Percentiles rank a stretch among this genome's conserved stretches.
Evolutionary conservation across 2,888 invertebrate species (phyloP).

Genomic region (Hofmannophila pseudospretella): DNA sequence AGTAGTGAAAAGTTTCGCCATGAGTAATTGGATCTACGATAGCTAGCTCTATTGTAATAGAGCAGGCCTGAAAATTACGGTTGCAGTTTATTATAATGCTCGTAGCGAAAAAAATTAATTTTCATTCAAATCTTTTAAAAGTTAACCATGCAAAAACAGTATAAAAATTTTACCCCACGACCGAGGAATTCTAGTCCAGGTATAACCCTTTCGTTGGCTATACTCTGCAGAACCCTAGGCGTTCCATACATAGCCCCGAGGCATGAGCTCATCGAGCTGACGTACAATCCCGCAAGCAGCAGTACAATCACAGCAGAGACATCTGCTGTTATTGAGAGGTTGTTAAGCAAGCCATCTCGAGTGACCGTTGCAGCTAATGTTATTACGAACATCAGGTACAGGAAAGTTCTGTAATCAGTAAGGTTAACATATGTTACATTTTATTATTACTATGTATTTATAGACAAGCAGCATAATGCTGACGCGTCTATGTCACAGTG

Average conservation of each 20-base stretch:
- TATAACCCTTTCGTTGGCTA: constrained; percentile 96
- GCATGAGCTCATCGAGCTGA: constrained; percentile 96
- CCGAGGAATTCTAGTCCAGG: constrained; percentile 92
- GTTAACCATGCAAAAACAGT: not conserved
- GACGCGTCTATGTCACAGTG: no score
- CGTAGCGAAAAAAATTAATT: no score
- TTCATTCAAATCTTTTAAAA: no score
- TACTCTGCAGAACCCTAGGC: constrained; percentile 95
- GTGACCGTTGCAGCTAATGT: constrained; percentile 93
- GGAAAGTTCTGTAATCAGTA: constrained; percentile 85
- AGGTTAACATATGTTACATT: no score
- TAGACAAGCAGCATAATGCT: no score
- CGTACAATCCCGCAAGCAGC: constrained; percentile 94
- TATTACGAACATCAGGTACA: constrained; percentile 93
- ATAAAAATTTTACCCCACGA: constrained; percentile 83
- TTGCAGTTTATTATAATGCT: no score
- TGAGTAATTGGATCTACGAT: no score
- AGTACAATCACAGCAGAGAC: constrained; percentile 91
- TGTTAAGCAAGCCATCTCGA: constrained; percentile 81
- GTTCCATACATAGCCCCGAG: constrained; percentile 98
- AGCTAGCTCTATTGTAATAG: no score
- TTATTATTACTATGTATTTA: no score
- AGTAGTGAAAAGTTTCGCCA: no score
- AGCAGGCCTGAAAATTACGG: no score
- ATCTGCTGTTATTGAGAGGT: constrained; percentile 95